These are phyloP conservation scores for Tetrax tetrax DNA, from an alignment of 2,113 vertebrate species.

Conservation along the genomic window DNA sequence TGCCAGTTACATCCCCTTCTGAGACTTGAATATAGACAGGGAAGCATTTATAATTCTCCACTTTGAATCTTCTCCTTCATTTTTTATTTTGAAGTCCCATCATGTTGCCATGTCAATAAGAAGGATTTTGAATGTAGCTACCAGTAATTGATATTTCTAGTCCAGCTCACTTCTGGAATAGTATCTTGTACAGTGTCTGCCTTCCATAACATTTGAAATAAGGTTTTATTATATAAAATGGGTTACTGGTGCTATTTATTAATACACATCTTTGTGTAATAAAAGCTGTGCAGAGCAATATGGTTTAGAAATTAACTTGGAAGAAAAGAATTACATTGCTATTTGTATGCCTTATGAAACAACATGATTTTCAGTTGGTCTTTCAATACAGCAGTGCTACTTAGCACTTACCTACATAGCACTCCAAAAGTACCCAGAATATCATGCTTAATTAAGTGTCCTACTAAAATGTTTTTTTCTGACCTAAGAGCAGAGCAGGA, in stretches of 20 bases:
- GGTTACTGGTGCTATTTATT: constrained; percentile 7
- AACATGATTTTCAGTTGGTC: not conserved
- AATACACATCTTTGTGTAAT: constrained; percentile 15
- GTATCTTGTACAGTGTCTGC: not conserved
- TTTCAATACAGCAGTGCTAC: not conserved
- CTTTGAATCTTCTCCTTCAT: not conserved
- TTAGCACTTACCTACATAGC: not conserved
- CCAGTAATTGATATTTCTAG: constrained; percentile 24
- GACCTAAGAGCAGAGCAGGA: not conserved
- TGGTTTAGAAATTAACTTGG: constrained; percentile 43
- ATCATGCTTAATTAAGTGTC: constrained; percentile 17
- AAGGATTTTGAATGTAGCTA: constrained; percentile 25
- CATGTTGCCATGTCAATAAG: constrained; percentile 17
- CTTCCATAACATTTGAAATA: constrained; percentile 3
- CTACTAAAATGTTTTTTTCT: not conserved
- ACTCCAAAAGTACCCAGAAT: not conserved
- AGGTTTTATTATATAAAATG: constrained; percentile 30
- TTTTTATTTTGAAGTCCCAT: constrained; percentile 24
- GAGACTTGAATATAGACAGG: not conserved
- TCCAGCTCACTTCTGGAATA: constrained; percentile 13
- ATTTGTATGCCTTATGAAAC: constrained; percentile 8
- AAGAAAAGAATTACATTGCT: constrained; percentile 25
- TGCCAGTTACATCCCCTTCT: not conserved
- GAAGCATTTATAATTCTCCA: not conserved
- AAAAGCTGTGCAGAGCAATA: constrained; percentile 36